Base-by-base conservation (phyloP, 2,888 invertebrate species). In the Ophion obscuratus region DNA sequence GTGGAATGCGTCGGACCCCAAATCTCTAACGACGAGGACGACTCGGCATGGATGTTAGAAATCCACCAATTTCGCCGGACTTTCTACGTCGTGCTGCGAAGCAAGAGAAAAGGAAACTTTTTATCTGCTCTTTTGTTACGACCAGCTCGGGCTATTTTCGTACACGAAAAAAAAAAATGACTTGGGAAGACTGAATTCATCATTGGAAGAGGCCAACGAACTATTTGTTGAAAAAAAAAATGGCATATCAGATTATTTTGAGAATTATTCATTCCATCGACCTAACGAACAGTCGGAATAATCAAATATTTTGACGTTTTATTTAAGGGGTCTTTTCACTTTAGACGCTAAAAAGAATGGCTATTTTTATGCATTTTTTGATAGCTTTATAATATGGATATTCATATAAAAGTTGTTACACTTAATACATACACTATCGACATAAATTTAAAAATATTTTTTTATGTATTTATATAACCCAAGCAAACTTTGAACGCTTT, bases 11-110 rank as follows among this genome's bases (percentile, higher is more conserved):
- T 27, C n/a, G 62, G 59, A 59, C 31, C 9, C 36, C 24, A 66
- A 62, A 47, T 76, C 80, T 75, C 61, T 75, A 80, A 80, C 64
- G 75, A 76, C 75, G 61, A 40, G 57, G 31, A 53, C 24, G 57
- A 79, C 20, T 61, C n/a, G 20, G 27, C 44, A 24, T 66, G 14
- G 40, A 81, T 59, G 67, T 59, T 67, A 47, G 66, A 66, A 82
- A 82, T 36, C 47, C 70, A 64, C 81, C 17, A 82, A 75, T 57
- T 82, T 76, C 71, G 44, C 36, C 31, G 66, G 27, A 66, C 64
- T 64, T 77, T 59, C 40, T 20, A 68, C 70, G 62, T 44, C 4
- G 3, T n/a, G 14, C n/a, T 6, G 31, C 11, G 7, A 67, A 40
- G 57, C 57, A 67, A 59, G 70, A 40, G 20, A 70, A 73, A 59